Evolutionary conservation across 2,797 vertebrate species (phyloP).

Genomic region (Amazona finschi): DNA sequence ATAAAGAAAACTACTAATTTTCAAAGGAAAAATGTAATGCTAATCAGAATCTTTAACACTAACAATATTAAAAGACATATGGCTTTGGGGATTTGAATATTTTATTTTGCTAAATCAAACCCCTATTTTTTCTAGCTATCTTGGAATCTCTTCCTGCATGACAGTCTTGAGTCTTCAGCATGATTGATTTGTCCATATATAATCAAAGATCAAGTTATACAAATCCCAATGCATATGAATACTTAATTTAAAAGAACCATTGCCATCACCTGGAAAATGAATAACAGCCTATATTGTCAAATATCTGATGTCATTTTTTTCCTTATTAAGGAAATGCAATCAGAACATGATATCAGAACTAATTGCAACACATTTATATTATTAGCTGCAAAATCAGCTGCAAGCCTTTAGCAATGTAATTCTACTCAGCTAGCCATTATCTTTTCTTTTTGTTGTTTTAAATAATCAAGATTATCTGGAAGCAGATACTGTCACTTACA

Average conservation of each 20-base stretch:
- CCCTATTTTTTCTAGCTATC: not conserved
- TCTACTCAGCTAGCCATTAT: constrained; percentile 15
- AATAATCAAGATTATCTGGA: constrained; percentile 58
- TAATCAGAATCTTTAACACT: not conserved
- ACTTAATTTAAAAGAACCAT: constrained; percentile 10
- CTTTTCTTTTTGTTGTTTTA: not conserved
- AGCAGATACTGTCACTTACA: constrained; percentile 20
- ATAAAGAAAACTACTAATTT: not conserved
- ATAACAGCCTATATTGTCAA: not conserved
- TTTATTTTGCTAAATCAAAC: constrained; percentile 1
- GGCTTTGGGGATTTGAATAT: not conserved
- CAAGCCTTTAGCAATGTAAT: constrained; percentile 43
- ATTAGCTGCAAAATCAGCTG: constrained; percentile 48
- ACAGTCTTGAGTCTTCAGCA: not conserved
- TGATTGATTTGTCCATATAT: constrained; percentile 18
- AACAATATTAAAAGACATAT: not conserved
- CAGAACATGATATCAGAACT: constrained; percentile 32
- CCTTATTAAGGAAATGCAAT: constrained; percentile 25
- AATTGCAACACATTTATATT: constrained; percentile 19
- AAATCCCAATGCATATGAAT: constrained; percentile 17
- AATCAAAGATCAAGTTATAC: constrained; percentile 15
- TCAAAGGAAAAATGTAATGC: not conserved
- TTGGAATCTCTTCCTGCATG: not conserved
- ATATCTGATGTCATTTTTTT: not conserved
- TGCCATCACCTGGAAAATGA: not conserved